Conservation (phyloP, 2,888 invertebrate genomes). For the Caenorhabditis sinica region DNA sequence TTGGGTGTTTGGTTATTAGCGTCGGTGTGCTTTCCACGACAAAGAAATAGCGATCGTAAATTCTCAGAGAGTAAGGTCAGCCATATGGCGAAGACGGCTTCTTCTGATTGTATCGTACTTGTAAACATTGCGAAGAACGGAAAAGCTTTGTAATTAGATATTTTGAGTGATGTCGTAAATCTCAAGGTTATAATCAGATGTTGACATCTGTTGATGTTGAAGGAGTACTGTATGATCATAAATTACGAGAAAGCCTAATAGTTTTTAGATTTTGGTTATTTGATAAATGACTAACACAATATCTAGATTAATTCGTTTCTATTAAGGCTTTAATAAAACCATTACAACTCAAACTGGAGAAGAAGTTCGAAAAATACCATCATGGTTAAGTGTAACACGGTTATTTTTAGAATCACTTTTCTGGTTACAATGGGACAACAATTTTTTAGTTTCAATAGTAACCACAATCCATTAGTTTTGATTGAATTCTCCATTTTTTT, state of each 20-base stretch:
- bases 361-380: too few species aligned
- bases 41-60: constrained; percentile 27
- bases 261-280: too few species aligned
- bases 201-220: background rate
- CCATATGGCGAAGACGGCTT: constrained; percentile 9
- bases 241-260: too few species aligned
- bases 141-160: background rate
- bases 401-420: too few species aligned
- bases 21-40: background rate
- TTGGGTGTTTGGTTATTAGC: background rate
- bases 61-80: background rate
- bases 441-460: background rate
- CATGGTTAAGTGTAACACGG: too few species aligned
- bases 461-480: background rate
- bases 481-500: background rate
- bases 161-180: background rate
- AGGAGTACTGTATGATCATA: too few species aligned
- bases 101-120: background rate
- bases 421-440: too few species aligned
- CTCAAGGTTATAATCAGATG: background rate
- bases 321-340: too few species aligned
- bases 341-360: too few species aligned
- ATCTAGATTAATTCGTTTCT: too few species aligned
- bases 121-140: background rate
- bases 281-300: too few species aligned